Conservation (phyloP, 1,140 invertebrate species). For the Acromyrmex echinatior region DNA sequence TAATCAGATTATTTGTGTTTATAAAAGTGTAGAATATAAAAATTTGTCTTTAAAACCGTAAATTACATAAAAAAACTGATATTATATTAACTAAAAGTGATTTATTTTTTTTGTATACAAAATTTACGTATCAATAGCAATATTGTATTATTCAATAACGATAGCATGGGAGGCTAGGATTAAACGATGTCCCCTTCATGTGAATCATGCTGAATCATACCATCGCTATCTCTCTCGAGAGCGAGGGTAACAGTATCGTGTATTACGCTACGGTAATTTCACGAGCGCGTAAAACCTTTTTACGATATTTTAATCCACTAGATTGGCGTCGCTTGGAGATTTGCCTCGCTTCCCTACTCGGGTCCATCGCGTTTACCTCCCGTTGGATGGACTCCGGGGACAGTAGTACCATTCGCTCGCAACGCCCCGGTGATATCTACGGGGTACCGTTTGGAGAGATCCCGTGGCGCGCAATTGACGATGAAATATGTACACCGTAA, state of each 20-base stretch:
- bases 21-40: too few relatives aligned
- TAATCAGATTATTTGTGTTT: too few relatives aligned
- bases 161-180: too few relatives aligned
- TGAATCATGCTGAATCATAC: conserved; percentile 17
- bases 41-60: too few relatives aligned
- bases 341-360: neutral
- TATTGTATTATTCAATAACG: too few relatives aligned
- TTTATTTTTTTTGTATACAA: too few relatives aligned
- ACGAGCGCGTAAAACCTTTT: conserved; percentile 70
- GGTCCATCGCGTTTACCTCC: neutral
- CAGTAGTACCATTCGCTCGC: neutral
- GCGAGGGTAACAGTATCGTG: conserved; percentile 1
- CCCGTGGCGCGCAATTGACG: conserved; percentile 69
- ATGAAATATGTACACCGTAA: conserved; percentile 75
- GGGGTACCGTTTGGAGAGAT: neutral
- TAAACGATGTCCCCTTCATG: neutral
- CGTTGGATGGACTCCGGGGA: neutral
- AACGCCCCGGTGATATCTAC: neutral
- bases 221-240: neutral
- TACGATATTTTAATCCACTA: conserved; percentile 78
- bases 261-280: conserved; percentile 67
- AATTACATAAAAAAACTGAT: too few relatives aligned
- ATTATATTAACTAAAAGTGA: too few relatives aligned
- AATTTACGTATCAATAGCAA: too few relatives aligned
- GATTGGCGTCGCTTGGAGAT: conserved; percentile 49